phyloP scores from a whole-genome alignment of 2,113 vertebrate genomes.

The Colaptes auratus region DNA sequence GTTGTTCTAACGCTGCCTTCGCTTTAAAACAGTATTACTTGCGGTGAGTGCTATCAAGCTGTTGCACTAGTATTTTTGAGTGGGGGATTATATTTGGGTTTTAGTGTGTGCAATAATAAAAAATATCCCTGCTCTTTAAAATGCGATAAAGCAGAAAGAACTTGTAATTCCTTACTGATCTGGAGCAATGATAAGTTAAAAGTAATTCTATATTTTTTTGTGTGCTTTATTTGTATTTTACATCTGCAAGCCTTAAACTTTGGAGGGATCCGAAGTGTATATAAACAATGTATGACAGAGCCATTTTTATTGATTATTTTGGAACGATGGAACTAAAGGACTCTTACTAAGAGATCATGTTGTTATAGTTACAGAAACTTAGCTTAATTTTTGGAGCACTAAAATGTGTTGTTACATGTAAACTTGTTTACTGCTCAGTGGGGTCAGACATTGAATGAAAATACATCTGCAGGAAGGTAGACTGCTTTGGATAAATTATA shows the following conservation, averaged over 20 bases:
- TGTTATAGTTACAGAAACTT: slow-evolving; percentile 72
- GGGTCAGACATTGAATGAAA: slow-evolving; percentile 35
- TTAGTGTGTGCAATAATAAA: slow-evolving; percentile 15
- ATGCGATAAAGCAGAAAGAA: not conserved
- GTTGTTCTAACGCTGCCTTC: slow-evolving; percentile 98
- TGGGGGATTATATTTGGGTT: slow-evolving; percentile 34
- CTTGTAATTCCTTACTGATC: slow-evolving; percentile 6
- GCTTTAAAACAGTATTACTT: slow-evolving; percentile 99
- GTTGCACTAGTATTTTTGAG: slow-evolving; percentile 65
- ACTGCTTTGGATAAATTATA: slow-evolving; percentile 24
- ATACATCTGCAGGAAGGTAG: slow-evolving; percentile 23
- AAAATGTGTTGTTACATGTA: slow-evolving; percentile 53
- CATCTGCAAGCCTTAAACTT: slow-evolving; percentile 46
- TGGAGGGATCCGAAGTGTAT: slow-evolving; percentile 54
- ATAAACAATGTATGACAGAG: slow-evolving; percentile 66
- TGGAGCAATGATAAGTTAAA: slow-evolving; percentile 19
- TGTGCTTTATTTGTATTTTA: slow-evolving; percentile 63
- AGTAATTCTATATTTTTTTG: slow-evolving; percentile 10
- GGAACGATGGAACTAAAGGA: slow-evolving; percentile 14
- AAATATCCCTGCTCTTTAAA: slow-evolving; percentile 19
- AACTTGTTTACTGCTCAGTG: slow-evolving; percentile 62
- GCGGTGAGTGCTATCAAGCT: slow-evolving; percentile 88
- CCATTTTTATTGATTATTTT: slow-evolving; percentile 69
- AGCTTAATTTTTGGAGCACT: slow-evolving; percentile 57
- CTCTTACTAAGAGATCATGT: slow-evolving; percentile 37